These are phyloP conservation scores for Athalia rosae DNA, from an alignment of 2,888 invertebrate species.

Conservation along the genomic window DNA sequence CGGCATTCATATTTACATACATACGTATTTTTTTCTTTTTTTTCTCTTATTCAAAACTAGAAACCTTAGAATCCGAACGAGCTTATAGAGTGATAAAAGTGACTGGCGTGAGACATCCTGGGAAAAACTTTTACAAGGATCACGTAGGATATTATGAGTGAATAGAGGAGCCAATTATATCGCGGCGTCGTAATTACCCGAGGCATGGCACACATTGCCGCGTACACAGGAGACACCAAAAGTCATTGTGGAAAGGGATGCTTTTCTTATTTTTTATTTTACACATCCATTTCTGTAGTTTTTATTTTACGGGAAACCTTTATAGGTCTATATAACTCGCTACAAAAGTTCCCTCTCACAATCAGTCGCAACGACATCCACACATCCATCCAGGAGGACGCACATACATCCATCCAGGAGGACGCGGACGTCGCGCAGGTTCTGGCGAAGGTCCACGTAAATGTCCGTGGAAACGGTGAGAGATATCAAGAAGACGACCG, in stretches of 20 bases:
- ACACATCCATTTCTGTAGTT: not conserved
- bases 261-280: not conserved
- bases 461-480: constrained; percentile 37
- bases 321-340: constrained; percentile 41
- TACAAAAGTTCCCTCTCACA: constrained; percentile 39
- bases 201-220: not conserved
- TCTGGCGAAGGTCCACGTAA: constrained; percentile 8
- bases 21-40: too few relatives aligned
- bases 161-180: constrained; percentile 38
- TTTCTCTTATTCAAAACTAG: not conserved
- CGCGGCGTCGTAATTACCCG: constrained; percentile 31
- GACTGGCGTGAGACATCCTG: not conserved
- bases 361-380: not conserved
- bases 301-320: constrained; percentile 30
- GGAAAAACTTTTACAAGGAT: too few relatives aligned
- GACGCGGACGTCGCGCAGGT: not conserved
- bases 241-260: constrained; percentile 28
- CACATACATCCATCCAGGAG: not conserved
- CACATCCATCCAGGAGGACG: constrained; percentile 1
- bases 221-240: not conserved
- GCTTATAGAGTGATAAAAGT: constrained; percentile 15
- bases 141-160: not conserved
- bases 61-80: not conserved
- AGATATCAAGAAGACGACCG: constrained; percentile 33
- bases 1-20: too few relatives aligned